Base-by-base conservation (phyloP, 1,140 invertebrate species). In the Lepidostoma basale region DNA sequence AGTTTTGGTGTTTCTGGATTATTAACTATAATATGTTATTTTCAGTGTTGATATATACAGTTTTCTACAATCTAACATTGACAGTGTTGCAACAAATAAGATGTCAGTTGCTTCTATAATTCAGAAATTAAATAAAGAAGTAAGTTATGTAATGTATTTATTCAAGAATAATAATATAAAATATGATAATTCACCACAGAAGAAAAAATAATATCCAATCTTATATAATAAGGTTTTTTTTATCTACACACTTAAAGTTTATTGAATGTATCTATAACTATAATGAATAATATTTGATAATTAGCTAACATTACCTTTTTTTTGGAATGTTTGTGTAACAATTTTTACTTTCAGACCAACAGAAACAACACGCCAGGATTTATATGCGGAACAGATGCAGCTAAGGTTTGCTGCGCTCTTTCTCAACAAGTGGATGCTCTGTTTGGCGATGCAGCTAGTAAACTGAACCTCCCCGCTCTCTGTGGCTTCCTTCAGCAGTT, bases 381-480 rank as follows among this genome's bases (percentile, higher is more conserved):
- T 47, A 85, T 96, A 3, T 89, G 88, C 8, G 88, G 91, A 18
- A 86, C 92, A 10, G 90, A 94, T 71, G 91, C 94, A 0, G 91
- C 92, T 0, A 91, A 94, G 76, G 92, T 95, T 2, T 87, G 95
- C 36, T 96, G 94, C 78, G 89, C 91, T 0, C 77, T 98, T 8
- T 92, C 92, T 0, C 92, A 95, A 68, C 90, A 92, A 74, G 92
- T 94, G 0, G 94, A 97, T 76, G 89, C 90, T 67, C 75, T 94
- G 6, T 93, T 93, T 74, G 92, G 94, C 68, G 90, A 95, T 67
- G 92, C 95, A 5, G 93, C 94, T 3, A 85, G 92, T 22, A 91
- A 94, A 64, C 80, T 97, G n/a, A 96, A 95, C 74, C 81, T 97
- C 33, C 87, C 88, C 33, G 88, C 93, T 0, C 79, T 97, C n/a